Conservation (phyloP, 2,797 vertebrate genomes). For the Cacajao melanocephalus region DNA sequence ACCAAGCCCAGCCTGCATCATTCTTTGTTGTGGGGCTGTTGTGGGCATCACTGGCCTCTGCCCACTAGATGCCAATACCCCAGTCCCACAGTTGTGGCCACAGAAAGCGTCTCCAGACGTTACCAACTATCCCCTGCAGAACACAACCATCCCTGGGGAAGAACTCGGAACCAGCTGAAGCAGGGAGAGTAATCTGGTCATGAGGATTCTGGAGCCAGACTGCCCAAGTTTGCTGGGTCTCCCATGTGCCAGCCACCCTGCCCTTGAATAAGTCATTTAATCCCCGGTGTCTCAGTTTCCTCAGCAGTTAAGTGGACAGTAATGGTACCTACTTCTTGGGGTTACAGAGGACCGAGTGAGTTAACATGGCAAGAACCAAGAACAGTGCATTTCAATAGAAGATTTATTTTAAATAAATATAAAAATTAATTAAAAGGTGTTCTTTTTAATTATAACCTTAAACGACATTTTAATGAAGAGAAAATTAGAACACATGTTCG, state of each 20-base stretch:
- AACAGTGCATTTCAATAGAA: neutral
- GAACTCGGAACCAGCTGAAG: neutral
- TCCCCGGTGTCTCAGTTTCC: neutral
- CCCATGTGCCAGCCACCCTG: neutral
- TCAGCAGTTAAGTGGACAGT: neutral
- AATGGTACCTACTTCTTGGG: neutral
- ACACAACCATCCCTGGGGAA: neutral
- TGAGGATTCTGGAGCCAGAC: neutral
- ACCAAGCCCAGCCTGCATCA: accelerated
- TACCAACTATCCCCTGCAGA: accelerated
- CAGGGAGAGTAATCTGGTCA: accelerated
- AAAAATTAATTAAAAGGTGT: constrained; percentile 48
- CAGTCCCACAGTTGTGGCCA: neutral
- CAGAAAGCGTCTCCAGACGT: neutral
- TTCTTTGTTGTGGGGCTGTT: neutral
- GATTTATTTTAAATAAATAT: neutral
- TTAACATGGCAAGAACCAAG: neutral
- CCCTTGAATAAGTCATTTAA: neutral
- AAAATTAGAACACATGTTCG: neutral
- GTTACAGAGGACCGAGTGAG: neutral
- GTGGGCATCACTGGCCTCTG: no score
- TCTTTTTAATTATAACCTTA: constrained; percentile 31
- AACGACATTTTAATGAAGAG: constrained; percentile 38
- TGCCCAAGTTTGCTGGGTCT: neutral
- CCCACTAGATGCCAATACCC: neutral